phyloP scores from a whole-genome alignment of 2,888 invertebrate species.

The Lithophane leautieri region DNA sequence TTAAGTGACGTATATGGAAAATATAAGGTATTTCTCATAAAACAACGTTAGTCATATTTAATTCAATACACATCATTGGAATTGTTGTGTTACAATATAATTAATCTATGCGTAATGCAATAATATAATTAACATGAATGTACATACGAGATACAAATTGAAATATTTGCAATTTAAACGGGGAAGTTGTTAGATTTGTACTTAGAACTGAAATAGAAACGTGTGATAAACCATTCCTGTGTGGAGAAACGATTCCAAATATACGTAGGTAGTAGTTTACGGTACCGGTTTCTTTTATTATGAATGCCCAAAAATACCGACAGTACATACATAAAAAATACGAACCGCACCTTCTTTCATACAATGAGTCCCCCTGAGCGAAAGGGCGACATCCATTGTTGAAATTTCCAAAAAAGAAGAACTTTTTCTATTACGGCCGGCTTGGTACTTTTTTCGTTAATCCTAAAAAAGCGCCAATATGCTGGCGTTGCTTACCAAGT shows the following conservation, averaged over 20 bases:
- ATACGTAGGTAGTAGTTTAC: conserved; percentile 61
- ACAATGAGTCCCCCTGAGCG: conserved; percentile 76
- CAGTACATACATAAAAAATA: conserved; percentile 71
- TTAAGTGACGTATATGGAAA: conserved; percentile 46
- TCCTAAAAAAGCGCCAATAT: conserved; percentile 80
- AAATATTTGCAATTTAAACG: not conserved
- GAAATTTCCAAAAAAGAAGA: conserved; percentile 72
- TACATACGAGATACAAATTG: not conserved
- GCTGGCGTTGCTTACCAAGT: conserved; percentile 81
- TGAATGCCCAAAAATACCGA: conserved; percentile 63
- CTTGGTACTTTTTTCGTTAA: conserved; percentile 72
- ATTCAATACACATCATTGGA: conserved; percentile 12
- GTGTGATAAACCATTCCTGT: conserved; percentile 47
- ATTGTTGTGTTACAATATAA: conserved; percentile 21
- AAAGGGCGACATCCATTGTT: conserved; percentile 85
- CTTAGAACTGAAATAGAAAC: conserved; percentile 32
- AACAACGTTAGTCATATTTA: conserved; percentile 43
- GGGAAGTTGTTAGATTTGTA: conserved; percentile 20
- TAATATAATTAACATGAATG: conserved; percentile 5
- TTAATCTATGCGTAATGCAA: conserved; percentile 21
- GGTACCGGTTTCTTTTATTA: conserved; percentile 66
- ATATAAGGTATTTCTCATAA: conserved; percentile 40
- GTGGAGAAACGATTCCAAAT: conserved; percentile 55
- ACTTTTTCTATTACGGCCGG: conserved; percentile 68
- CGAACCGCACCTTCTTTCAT: conserved; percentile 72